phyloP scores from a whole-genome alignment of 2,113 vertebrate species.

The Oriolus oriolus region DNA sequence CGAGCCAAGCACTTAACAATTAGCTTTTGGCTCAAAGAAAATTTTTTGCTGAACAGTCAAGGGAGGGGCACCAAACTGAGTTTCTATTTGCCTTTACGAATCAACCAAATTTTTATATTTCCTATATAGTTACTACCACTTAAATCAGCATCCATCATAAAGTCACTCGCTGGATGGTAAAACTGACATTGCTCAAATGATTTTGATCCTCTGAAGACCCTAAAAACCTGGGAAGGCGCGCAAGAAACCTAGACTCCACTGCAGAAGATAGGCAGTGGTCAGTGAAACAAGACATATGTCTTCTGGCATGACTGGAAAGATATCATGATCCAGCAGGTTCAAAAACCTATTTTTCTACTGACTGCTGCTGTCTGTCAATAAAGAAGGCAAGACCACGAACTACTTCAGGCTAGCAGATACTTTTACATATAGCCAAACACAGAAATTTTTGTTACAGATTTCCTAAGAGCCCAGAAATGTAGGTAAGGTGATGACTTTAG shows the following conservation, averaged over 20 bases:
- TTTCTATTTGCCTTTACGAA: background rate
- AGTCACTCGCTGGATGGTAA: background rate
- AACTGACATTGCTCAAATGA: background rate
- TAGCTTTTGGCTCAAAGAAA: background rate
- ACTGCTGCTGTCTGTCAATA: slow-evolving; percentile 68
- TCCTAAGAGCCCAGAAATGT: slow-evolving; percentile 3
- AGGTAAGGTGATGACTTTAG: background rate
- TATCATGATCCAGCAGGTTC: slow-evolving; percentile 71
- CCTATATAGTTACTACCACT: background rate
- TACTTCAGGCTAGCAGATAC: slow-evolving; percentile 13
- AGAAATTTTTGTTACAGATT: slow-evolving; percentile 3
- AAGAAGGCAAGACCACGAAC: background rate
- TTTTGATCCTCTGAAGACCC: background rate
- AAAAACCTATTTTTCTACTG: slow-evolving; percentile 58
- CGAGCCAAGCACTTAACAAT: background rate
- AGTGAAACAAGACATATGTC: background rate
- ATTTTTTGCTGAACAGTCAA: background rate
- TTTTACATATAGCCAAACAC: background rate
- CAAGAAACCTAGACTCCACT: background rate
- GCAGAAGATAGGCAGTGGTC: background rate
- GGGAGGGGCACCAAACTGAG: background rate
- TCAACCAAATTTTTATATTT: background rate
- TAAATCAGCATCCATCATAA: background rate
- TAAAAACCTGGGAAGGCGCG: background rate
- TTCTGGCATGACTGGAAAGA: background rate